Evolutionary conservation across 2,113 vertebrate genomes (phyloP).

Genomic region (Odontophorus gujanensis): DNA sequence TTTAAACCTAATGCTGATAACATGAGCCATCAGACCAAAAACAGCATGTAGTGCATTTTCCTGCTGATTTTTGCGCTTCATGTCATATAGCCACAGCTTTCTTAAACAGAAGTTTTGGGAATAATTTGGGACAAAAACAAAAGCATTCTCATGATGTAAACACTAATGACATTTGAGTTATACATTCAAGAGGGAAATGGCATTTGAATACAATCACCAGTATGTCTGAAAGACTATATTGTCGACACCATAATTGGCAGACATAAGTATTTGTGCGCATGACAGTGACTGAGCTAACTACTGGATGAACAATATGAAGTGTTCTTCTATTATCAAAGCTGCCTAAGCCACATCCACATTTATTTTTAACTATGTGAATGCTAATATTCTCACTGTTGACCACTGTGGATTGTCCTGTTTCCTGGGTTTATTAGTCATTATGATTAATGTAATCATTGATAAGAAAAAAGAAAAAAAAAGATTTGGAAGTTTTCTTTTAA

Average conservation of each 20-base stretch:
- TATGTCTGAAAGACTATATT: neutral
- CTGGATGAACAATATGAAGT: neutral
- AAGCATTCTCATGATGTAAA: neutral
- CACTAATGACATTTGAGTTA: neutral
- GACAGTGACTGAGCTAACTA: neutral
- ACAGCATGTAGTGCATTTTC: neutral
- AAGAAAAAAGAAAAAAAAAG: too few species aligned
- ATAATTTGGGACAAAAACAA: neutral
- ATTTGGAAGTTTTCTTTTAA: neutral
- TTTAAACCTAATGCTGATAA: neutral
- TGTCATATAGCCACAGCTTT: neutral
- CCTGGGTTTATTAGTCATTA: neutral
- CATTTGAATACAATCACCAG: neutral
- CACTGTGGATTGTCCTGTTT: neutral
- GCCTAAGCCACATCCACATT: neutral
- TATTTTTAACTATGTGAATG: neutral
- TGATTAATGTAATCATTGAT: neutral
- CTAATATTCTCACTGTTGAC: neutral
- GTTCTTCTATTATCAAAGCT: neutral
- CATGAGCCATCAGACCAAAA: neutral
- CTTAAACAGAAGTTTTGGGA: neutral
- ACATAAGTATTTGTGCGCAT: neutral
- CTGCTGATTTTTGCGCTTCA: neutral
- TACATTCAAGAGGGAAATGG: neutral
- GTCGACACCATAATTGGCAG: neutral